Evolutionary conservation across 2,797 vertebrate species (phyloP).

Genomic region (Xenopus petersii): DNA sequence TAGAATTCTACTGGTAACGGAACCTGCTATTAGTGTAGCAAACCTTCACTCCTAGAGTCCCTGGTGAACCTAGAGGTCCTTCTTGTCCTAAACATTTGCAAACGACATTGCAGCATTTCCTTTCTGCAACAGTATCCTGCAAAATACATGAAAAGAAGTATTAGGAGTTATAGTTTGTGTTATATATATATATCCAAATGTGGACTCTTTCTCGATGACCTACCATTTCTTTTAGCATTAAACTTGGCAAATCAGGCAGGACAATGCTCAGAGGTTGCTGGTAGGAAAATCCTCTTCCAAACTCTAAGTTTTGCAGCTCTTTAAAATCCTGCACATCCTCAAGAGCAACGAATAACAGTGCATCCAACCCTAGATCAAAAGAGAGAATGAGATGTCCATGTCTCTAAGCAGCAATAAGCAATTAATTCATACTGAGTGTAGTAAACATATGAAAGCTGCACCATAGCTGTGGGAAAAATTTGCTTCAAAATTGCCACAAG

Average conservation of each 20-base stretch:
- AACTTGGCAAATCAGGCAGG: constrained; percentile 68
- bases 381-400: not conserved
- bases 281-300: constrained; percentile 83
- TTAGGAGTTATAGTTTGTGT: not conserved
- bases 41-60: constrained; percentile 73
- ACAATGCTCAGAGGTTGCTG: constrained; percentile 69
- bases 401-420: too few relatives aligned
- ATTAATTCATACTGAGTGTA: too few relatives aligned
- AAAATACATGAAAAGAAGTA: constrained; percentile 17
- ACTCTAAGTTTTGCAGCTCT: constrained; percentile 80
- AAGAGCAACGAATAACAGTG: constrained; percentile 75
- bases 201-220: constrained; percentile 53
- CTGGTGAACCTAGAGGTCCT: constrained; percentile 67
- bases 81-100: constrained; percentile 79
- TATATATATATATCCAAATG: too few relatives aligned
- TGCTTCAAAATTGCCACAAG: too few relatives aligned
- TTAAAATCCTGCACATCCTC: constrained; percentile 63
- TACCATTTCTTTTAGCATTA: constrained; percentile 78
- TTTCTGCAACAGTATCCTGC: constrained; percentile 73
- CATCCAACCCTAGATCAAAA: constrained; percentile 69
- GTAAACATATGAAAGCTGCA: too few relatives aligned
- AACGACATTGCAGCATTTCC: constrained; percentile 74
- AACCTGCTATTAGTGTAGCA: constrained; percentile 20
- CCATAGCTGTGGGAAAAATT: too few relatives aligned
- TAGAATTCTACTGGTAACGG: too few relatives aligned